These are phyloP conservation scores for Lutraria lutraria DNA, from an alignment of 2,888 invertebrate genomes.

Conservation along the genomic window DNA sequence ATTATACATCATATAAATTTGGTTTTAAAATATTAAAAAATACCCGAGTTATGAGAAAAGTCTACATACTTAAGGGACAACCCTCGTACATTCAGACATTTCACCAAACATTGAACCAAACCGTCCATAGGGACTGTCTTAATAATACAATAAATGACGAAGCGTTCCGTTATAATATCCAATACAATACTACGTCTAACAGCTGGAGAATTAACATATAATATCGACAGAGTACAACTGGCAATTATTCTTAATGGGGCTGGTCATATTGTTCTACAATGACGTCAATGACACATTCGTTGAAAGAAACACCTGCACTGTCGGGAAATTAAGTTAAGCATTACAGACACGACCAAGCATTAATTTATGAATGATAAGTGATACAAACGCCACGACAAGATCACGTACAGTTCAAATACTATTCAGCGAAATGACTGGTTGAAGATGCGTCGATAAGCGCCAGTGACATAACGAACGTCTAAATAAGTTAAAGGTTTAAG, in stretches of 20 bases:
- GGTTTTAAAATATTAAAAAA: too few relatives aligned
- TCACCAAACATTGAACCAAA: too few relatives aligned
- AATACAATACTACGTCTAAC: background rate
- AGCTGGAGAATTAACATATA: background rate
- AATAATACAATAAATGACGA: background rate
- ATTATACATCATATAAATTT: too few relatives aligned
- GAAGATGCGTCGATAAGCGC: too few relatives aligned
- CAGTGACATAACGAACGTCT: too few relatives aligned
- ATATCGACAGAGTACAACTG: background rate
- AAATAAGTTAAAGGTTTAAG: too few relatives aligned
- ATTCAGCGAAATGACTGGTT: too few relatives aligned
- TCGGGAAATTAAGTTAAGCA: background rate
- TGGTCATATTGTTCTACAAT: background rate
- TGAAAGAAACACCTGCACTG: constrained; percentile 1
- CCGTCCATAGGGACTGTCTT: background rate
- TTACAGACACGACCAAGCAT: background rate
- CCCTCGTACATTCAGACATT: background rate
- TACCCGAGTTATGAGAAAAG: too few relatives aligned
- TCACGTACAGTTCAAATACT: too few relatives aligned
- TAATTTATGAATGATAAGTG: background rate
- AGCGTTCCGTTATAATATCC: background rate
- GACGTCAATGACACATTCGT: background rate
- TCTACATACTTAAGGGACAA: too few relatives aligned
- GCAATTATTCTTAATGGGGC: constrained; percentile 5
- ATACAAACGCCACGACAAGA: too few relatives aligned